These are phyloP conservation scores for Dione juno DNA, from an alignment of 2,888 invertebrate species.

Conservation along the genomic window DNA sequence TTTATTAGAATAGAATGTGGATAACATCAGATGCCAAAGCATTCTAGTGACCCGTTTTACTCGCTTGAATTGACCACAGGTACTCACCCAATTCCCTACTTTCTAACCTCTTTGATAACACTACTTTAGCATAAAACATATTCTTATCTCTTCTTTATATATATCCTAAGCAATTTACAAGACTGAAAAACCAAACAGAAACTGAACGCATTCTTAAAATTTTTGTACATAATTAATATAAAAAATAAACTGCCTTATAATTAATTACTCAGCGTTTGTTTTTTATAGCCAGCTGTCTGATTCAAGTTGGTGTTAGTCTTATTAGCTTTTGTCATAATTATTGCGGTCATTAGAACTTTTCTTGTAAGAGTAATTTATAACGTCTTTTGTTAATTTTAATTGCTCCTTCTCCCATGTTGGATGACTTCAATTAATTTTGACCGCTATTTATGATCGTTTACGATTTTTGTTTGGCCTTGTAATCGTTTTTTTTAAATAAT, in stretches of 20 bases:
- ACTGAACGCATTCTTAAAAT: neutral
- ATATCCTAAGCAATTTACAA: neutral
- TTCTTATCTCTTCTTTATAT: slow-evolving; percentile 13
- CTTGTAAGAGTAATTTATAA: slow-evolving; percentile 33
- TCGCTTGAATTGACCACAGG: slow-evolving; percentile 38
- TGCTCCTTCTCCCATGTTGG: slow-evolving; percentile 4
- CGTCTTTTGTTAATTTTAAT: slow-evolving; percentile 30
- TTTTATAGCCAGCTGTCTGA: slow-evolving; percentile 9
- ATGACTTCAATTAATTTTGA: slow-evolving; percentile 21
- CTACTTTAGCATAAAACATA: slow-evolving; percentile 10
- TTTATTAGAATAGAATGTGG: slow-evolving; percentile 18
- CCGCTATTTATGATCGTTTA: neutral
- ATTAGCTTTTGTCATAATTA: slow-evolving; percentile 37
- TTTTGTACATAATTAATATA: neutral
- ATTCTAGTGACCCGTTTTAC: slow-evolving; percentile 38
- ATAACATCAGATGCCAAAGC: slow-evolving; percentile 25
- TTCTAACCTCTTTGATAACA: slow-evolving; percentile 34
- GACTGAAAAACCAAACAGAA: too few species aligned
- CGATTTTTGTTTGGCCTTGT: neutral
- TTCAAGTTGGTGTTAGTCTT: slow-evolving; percentile 12
- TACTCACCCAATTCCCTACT: slow-evolving; percentile 38
- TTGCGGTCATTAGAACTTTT: slow-evolving; percentile 36
- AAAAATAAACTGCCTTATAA: neutral
- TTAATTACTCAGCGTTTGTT: slow-evolving; percentile 19
- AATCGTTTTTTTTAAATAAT: neutral